phyloP scores from a whole-genome alignment of 2,797 vertebrate species.

The Acrocephalus scirpaceus region DNA sequence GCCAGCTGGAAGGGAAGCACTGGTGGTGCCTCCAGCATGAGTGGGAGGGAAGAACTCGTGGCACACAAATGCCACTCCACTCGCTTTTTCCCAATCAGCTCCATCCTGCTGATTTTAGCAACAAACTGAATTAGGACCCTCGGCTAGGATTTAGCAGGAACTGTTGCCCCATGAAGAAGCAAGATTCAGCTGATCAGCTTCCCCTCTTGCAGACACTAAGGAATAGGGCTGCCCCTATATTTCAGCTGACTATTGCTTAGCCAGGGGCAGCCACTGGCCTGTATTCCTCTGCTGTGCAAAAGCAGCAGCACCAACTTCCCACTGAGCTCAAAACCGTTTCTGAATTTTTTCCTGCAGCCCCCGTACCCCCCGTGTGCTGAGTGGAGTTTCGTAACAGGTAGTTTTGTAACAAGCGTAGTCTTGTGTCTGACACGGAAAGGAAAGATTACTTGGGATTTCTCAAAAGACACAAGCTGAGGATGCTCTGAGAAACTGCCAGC shows the following conservation, averaged over 20 bases:
- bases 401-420: background rate
- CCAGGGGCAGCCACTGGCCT: background rate
- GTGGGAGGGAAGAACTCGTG: background rate
- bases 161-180: background rate
- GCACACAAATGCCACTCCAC: background rate
- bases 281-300: background rate
- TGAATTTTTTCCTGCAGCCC: background rate
- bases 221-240: background rate
- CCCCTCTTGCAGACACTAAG: background rate
- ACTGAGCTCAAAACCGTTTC: background rate
- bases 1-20: background rate
- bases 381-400: background rate
- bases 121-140: background rate
- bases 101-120: background rate
- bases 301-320: background rate
- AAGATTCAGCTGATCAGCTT: background rate
- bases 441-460: background rate
- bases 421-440: background rate
- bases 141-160: background rate
- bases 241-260: background rate
- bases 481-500: background rate
- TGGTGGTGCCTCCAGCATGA: background rate
- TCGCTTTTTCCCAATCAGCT: rapidly evolving
- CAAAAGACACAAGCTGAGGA: background rate
- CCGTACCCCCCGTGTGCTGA: rapidly evolving